Conservation (phyloP, 2,797 vertebrate genomes). For the Champsocephalus gunnari region DNA sequence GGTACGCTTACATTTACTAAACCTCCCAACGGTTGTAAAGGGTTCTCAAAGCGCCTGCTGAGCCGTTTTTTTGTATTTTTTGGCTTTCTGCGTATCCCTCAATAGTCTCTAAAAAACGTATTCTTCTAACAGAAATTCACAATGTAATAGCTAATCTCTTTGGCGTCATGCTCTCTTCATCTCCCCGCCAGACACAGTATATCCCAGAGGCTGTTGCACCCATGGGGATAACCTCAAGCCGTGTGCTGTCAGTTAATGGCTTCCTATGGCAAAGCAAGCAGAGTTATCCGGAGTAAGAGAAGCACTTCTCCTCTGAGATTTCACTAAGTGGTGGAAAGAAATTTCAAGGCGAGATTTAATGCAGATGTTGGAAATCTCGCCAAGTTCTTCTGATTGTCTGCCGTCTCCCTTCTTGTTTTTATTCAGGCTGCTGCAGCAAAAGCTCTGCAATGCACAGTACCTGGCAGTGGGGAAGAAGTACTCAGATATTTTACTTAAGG, state of each 20-base stretch:
- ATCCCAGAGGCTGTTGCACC: conserved; percentile 67
- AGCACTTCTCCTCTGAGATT: conserved; percentile 54
- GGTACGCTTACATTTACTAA: conserved; percentile 31
- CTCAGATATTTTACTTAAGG: too few relatives aligned
- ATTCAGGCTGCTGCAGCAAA: conserved; percentile 32
- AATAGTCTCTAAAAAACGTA: conserved; percentile 49
- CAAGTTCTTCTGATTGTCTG: conserved; percentile 43
- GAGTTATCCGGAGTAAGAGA: conserved; percentile 51
- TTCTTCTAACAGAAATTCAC: conserved; percentile 66
- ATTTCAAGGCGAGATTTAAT: conserved; percentile 49
- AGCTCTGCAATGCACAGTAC: conserved; percentile 12
- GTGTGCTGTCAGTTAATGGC: conserved; percentile 65
- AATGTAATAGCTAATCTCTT: conserved; percentile 69
- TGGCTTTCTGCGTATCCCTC: conserved; percentile 43
- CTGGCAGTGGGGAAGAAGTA: not conserved
- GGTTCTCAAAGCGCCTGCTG: conserved; percentile 37
- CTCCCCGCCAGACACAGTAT: conserved; percentile 54
- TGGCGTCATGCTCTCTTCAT: conserved; percentile 64
- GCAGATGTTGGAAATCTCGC: conserved; percentile 50
- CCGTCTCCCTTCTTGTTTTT: conserved; percentile 31
- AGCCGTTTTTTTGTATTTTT: conserved; percentile 46
- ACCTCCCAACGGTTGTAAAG: conserved; percentile 51
- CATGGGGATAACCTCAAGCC: conserved; percentile 69
- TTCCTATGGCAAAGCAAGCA: conserved; percentile 65
- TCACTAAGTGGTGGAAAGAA: conserved; percentile 42